Percentiles rank a stretch among this genome's conserved stretches.
These are phyloP conservation scores for Drosophila guanche DNA, from an alignment of 1,140 invertebrate species.

Conservation along the genomic window DNA sequence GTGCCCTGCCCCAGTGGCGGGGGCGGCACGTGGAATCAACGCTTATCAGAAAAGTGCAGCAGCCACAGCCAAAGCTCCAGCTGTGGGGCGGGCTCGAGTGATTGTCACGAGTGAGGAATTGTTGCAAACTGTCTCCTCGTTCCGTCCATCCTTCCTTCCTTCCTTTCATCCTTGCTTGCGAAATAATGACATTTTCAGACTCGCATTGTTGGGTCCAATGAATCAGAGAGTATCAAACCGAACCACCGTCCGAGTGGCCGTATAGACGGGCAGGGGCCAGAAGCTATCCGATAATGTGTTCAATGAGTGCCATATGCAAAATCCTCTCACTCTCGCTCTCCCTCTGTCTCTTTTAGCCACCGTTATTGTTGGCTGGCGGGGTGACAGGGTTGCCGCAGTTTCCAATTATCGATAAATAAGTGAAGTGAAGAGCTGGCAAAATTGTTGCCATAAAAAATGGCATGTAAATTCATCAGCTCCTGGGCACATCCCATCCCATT, in stretches of 20 bases:
- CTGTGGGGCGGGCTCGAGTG: constrained; percentile 6
- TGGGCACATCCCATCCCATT: constrained; percentile 18
- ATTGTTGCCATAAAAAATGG: constrained; percentile 54
- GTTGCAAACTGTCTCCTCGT: background rate
- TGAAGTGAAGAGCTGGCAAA: constrained; percentile 66
- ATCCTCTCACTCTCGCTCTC: constrained; percentile 34
- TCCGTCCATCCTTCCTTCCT: background rate
- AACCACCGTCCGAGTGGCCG: no score
- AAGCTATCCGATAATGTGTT: constrained; percentile 52
- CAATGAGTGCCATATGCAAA: constrained; percentile 59
- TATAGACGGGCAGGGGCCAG: background rate
- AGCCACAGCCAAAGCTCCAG: constrained; percentile 6
- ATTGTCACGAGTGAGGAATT: constrained; percentile 50
- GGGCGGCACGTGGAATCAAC: constrained; percentile 49
- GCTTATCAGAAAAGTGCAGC: constrained; percentile 72
- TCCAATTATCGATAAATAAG: constrained; percentile 78
- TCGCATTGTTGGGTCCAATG: constrained; percentile 54
- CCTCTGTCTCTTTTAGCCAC: constrained; percentile 2
- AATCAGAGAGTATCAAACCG: constrained; percentile 54
- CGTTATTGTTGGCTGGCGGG: constrained; percentile 10
- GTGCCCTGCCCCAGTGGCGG: constrained; percentile 11
- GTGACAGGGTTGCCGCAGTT: constrained; percentile 36
- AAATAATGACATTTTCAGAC: constrained; percentile 63
- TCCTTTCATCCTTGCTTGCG: constrained; percentile 8
- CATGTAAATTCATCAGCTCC: constrained; percentile 62